Evolutionary conservation across 2,797 vertebrate genomes (phyloP).

Genomic region (Spea hammondii): DNA sequence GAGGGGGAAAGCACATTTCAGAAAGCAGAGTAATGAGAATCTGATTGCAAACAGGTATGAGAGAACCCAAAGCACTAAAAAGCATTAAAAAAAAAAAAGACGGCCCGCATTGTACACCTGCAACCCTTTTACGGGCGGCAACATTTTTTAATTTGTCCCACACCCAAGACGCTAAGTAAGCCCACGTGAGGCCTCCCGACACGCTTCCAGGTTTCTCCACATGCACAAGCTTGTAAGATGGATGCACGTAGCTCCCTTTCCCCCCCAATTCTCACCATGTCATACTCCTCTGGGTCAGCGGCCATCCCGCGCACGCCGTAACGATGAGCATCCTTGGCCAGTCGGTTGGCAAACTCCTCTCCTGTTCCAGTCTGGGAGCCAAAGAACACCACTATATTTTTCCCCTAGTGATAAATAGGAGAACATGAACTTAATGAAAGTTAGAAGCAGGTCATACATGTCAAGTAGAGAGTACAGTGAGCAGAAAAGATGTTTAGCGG

Average conservation of each 20-base stretch:
- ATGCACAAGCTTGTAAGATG: too few relatives aligned
- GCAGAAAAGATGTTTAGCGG: too few relatives aligned
- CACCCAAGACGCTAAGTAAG: too few relatives aligned
- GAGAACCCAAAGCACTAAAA: not conserved
- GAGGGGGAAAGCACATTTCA: not conserved
- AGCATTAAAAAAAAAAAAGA: not conserved
- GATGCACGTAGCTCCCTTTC: too few relatives aligned
- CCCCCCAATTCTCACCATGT: constrained; percentile 74
- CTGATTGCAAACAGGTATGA: not conserved
- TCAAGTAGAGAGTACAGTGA: too few relatives aligned
- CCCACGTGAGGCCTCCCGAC: too few relatives aligned
- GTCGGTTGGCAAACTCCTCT: constrained; percentile 92
- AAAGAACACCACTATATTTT: constrained; percentile 94
- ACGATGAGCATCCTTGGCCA: constrained; percentile 93
- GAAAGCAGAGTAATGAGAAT: not conserved
- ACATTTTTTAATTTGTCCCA: too few relatives aligned
- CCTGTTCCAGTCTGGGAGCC: constrained; percentile 96
- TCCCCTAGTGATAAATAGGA: constrained; percentile 63
- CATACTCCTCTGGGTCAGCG: constrained; percentile 94
- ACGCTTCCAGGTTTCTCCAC: too few relatives aligned
- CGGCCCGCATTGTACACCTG: not conserved
- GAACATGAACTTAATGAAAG: too few relatives aligned
- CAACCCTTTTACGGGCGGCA: not conserved
- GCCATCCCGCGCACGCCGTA: constrained; percentile 95
- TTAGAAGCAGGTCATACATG: too few relatives aligned